Evolutionary conservation across 2,888 invertebrate genomes (phyloP), one percentile per base, ranked within the genome.

Genomic region (Bombylius major): DNA sequence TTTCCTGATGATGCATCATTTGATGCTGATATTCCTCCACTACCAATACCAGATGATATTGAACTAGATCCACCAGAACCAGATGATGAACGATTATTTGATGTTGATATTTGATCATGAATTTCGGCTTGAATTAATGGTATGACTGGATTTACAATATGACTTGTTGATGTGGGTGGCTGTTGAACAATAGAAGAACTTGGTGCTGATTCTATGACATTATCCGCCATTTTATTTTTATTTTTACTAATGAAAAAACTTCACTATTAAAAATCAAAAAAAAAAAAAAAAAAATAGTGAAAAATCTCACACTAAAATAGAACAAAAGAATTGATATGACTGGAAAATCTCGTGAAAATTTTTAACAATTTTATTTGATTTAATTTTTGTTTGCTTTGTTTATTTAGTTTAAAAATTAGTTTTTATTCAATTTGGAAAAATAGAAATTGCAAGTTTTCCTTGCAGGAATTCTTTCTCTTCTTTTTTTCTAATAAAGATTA

Each of bases 141-240:
- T 14, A 58, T 56, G 51, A 73, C 62, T 53, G 65, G 64, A 58
- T 64, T 66, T n/a, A 66, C 61, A 59, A 64, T 65, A 55, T 64
- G 65, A 32, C 67, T 70, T 49, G 73, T 69, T 39, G 70, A 67
- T 48, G 73, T 69, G 57, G 70, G 67, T 63, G 71, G 71, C 59
- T 72, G 73, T 59, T 69, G 67, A 55, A 69, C 68, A 64, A 78
- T 77, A 65, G 70, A 68, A 64, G 78, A 77, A 66, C 78, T 77
- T 60, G 79, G 76, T 62, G 71, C 70, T 65, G 72, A 71, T 64
- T 79, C 79, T 67, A 77, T 77, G 65, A 67, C 69, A 64, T 69
- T 68, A 65, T 78, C 78, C 66, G 75, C 75, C 75, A 75, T 75
- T 65, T 73, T 73, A 66, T 63, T 69, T 23, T 23, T 71, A 34